These are phyloP conservation scores for Pempheris klunzingeri DNA, from an alignment of 2,797 vertebrate species.

Conservation along the genomic window DNA sequence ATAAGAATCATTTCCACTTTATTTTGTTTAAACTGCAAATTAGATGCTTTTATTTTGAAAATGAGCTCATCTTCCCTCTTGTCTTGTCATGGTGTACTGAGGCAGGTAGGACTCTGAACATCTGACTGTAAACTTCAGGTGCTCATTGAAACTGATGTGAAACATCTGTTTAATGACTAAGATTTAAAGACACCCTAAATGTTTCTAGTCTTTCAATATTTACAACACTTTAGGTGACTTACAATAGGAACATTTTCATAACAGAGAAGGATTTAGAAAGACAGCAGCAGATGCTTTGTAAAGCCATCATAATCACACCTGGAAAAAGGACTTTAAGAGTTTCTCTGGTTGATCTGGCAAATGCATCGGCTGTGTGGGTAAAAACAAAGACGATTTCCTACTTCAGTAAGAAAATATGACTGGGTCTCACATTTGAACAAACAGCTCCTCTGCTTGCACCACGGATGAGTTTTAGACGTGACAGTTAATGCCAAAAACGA, in stretches of 20 bases:
- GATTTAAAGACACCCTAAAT: not conserved
- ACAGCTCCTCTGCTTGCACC: not conserved
- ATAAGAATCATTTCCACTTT: fast-evolving
- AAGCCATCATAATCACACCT: not conserved
- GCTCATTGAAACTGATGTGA: not conserved
- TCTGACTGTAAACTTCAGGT: not conserved
- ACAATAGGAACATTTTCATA: not conserved
- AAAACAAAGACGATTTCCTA: not conserved
- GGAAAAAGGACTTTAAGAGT: not conserved
- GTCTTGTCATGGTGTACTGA: not conserved
- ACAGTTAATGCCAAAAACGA: not conserved
- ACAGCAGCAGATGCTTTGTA: too few relatives aligned
- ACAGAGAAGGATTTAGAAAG: not conserved
- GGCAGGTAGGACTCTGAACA: not conserved
- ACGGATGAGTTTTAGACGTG: not conserved
- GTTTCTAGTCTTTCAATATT: not conserved
- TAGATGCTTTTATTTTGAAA: constrained; percentile 25
- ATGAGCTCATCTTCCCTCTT: not conserved
- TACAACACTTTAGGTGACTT: not conserved
- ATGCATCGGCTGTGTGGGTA: not conserved
- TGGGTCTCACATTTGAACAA: not conserved
- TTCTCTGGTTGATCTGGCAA: not conserved
- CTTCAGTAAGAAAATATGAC: not conserved
- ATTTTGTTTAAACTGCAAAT: not conserved
- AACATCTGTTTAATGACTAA: not conserved